Evolutionary conservation across 2,888 invertebrate species (phyloP).

Genomic region (Drosophila mimica): DNA sequence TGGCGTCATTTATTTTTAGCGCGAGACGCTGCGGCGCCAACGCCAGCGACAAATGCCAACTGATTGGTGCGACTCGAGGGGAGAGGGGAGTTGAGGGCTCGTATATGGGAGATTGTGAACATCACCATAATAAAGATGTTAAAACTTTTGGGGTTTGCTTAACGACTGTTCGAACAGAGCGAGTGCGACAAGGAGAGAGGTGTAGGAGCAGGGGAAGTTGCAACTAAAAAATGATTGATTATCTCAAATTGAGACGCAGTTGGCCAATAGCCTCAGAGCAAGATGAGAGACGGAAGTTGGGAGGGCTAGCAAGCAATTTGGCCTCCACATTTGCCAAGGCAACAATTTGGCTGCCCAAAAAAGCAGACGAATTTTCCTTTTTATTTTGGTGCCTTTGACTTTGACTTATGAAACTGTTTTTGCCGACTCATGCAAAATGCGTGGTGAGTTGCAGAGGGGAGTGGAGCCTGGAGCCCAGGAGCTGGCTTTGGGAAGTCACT

Average conservation of each 20-base stretch:
- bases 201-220: background rate
- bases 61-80: background rate
- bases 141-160: slow-evolving; percentile 61
- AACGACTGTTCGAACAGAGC: slow-evolving; percentile 37
- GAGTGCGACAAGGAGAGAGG: background rate
- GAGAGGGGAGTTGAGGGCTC: background rate
- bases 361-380: slow-evolving; percentile 8
- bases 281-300: no score
- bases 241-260: slow-evolving; percentile 53
- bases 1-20: slow-evolving; percentile 73
- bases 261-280: slow-evolving; percentile 42
- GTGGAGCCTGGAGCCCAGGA: background rate
- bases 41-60: slow-evolving; percentile 42
- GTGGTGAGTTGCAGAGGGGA: slow-evolving; percentile 1
- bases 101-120: slow-evolving; percentile 7
- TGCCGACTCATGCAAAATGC: slow-evolving; percentile 46
- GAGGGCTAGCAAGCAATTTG: slow-evolving; percentile 11
- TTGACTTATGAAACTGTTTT: slow-evolving; percentile 49
- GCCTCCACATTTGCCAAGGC: slow-evolving; percentile 56
- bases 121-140: slow-evolving; percentile 69
- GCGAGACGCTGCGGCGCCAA: slow-evolving; percentile 75
- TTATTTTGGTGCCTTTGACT: slow-evolving; percentile 15
- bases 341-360: slow-evolving; percentile 27
- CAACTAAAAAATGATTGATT: slow-evolving; percentile 74
- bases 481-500: slow-evolving; percentile 28